Evolutionary conservation across 2,888 invertebrate genomes (phyloP), one percentile per base, ranked within the genome.

Genomic region (Noctuana brunneofusca): DNA sequence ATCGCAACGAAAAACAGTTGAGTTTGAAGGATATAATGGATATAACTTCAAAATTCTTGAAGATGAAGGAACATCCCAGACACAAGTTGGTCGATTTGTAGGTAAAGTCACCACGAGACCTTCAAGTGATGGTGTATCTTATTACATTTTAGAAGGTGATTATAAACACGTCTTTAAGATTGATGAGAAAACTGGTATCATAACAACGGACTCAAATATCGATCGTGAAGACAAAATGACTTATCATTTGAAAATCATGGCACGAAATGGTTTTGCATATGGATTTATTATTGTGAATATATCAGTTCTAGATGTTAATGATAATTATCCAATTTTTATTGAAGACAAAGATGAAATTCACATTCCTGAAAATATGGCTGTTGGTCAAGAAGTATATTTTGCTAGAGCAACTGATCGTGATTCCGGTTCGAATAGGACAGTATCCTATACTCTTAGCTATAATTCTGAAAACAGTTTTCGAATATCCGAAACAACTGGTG

Each of bases 301-400:
- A 69, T 95, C 94, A 1, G 93, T 99, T 4, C 84, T 95, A 43
- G 98, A 99, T 86, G 92, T 97, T 3, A 99, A 99, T 84, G 98
- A 99, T 83, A 98, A 98, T 81, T 94, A 95, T 62, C 99, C 99
- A 3, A 92, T 93, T 66, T 97, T 97, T 82, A 93, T 95, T 20
- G 94, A 94, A 74, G 96, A 95, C 68, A 95, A 94, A 74, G 96
- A 97, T 77, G 95, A 96, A 81, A 94, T 97, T 50, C 92, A 93
- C 66, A 92, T 98, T 64, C 93, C 95, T 14, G 98, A 98, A 90
- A 97, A 98, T 81, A 96, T 96, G 71, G 98, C 98, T 18, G 97
- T 98, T 35, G 98, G 98, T 0, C 97, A 97, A 84, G 97, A 98
- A 86, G 95, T 98, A 32, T 97, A 96, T 84, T 93, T 97, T 70